phyloP scores from a whole-genome alignment of 1,140 invertebrate species.

The Drosophila saltans region DNA sequence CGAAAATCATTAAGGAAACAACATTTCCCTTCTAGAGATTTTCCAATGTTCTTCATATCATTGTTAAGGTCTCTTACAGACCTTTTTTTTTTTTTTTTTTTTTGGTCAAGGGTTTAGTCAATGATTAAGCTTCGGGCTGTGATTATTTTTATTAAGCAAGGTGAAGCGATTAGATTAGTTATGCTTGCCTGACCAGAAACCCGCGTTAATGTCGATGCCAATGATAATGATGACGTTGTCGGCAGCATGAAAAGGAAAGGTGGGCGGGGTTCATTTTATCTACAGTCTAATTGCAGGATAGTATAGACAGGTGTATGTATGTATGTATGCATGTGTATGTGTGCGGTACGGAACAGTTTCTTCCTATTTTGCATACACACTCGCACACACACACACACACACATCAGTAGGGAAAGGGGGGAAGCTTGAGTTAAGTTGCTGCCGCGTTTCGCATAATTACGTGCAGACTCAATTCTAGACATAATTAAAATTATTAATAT shows the following conservation, averaged over 20 bases:
- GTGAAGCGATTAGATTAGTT: slow-evolving; percentile 67
- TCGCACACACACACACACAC: too few relatives aligned
- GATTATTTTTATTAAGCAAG: slow-evolving; percentile 14
- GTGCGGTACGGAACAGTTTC: neutral
- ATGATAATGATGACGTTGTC: slow-evolving; percentile 30
- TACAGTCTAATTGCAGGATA: slow-evolving; percentile 52
- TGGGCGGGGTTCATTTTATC: slow-evolving; percentile 46
- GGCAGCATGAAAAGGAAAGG: slow-evolving; percentile 75
- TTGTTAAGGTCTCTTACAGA: too few relatives aligned
- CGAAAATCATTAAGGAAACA: too few relatives aligned
- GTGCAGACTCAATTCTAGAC: slow-evolving; percentile 73
- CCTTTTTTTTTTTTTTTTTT: too few relatives aligned
- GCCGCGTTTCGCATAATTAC: slow-evolving; percentile 79
- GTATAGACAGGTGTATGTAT: neutral
- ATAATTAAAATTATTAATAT: slow-evolving; percentile 77
- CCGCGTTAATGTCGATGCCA: slow-evolving; percentile 9
- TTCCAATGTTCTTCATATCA: too few relatives aligned
- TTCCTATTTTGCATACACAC: slow-evolving; percentile 53
- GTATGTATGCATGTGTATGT: neutral
- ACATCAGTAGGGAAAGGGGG: too few relatives aligned
- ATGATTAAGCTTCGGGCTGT: neutral
- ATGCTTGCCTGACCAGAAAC: slow-evolving; percentile 62
- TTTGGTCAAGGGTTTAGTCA: neutral
- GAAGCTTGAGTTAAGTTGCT: slow-evolving; percentile 15
- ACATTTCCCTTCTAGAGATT: too few relatives aligned